Conservation (phyloP, 2,888 invertebrate genomes). For the Mythimna impura region DNA sequence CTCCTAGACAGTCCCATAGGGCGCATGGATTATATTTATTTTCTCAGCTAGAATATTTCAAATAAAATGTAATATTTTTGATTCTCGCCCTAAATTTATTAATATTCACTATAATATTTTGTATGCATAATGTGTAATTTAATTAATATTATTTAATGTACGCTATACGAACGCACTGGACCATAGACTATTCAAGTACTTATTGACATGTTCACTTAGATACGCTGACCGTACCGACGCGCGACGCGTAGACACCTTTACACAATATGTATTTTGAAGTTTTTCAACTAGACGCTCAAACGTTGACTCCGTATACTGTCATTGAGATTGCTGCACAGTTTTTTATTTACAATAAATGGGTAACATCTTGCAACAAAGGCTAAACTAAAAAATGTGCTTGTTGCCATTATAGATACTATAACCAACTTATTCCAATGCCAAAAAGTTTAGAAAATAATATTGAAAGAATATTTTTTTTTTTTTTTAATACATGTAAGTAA, state of each 20-base stretch:
- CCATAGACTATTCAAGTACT: conserved; percentile 2
- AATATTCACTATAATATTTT: conserved; percentile 6
- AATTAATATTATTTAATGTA: conserved; percentile 27
- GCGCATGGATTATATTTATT: conserved; percentile 25
- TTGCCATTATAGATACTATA: neutral
- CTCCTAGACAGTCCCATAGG: neutral
- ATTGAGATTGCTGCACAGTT: neutral
- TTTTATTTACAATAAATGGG: neutral
- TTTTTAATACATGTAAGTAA: neutral
- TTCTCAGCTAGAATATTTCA: neutral
- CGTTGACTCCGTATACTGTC: neutral
- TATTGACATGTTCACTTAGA: conserved; percentile 2
- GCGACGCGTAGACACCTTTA: neutral
- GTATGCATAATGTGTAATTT: conserved; percentile 20
- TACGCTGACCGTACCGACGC: neutral
- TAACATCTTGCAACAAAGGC: neutral
- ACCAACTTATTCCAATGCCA: neutral
- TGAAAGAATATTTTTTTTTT: neutral
- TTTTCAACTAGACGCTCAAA: neutral
- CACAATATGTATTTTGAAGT: neutral
- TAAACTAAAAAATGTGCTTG: neutral
- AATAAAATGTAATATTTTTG: neutral
- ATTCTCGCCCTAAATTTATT: conserved; percentile 3
- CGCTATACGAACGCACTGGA: conserved; percentile 34
- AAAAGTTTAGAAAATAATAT: neutral